Percentiles rank a stretch among this genome's conserved stretches.
phyloP scores from a whole-genome alignment of 2,888 invertebrate genomes.

The Meiosimyza decipiens region DNA sequence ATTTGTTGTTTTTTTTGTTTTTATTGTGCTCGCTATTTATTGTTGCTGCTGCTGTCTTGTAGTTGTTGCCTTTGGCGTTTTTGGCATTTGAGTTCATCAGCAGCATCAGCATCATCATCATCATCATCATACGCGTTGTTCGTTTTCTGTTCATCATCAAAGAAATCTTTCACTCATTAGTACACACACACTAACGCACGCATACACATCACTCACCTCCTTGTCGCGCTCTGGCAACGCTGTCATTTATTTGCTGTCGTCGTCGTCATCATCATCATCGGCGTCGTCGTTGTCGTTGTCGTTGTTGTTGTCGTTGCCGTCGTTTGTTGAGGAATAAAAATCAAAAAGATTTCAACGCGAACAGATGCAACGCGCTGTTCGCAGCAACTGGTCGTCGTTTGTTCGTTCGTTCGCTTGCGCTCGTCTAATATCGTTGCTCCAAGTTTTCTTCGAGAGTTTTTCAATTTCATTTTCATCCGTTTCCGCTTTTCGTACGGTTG shows the following conservation, averaged over 20 bases:
- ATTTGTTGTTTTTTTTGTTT: background rate
- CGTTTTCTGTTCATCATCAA: constrained; percentile 43
- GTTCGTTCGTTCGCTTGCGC: constrained; percentile 33
- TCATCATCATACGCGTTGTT: constrained; percentile 40
- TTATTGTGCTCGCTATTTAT: constrained; percentile 28
- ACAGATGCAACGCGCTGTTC: constrained; percentile 60
- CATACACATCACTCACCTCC: background rate
- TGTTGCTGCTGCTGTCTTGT: constrained; percentile 26
- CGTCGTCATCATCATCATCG: constrained; percentile 24
- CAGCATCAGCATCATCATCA: background rate
- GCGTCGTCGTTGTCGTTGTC: constrained; percentile 36
- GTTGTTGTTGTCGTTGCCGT: constrained; percentile 35
- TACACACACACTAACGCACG: background rate
- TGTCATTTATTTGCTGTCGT: background rate
- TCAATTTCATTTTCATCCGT: constrained; percentile 31
- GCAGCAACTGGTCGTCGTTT: constrained; percentile 55
- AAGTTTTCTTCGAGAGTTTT: background rate
- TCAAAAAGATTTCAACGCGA: constrained; percentile 55
- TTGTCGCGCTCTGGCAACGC: constrained; percentile 3
- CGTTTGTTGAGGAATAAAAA: constrained; percentile 48
- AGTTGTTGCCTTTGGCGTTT: background rate
- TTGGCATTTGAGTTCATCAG: constrained; percentile 3
- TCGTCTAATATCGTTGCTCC: constrained; percentile 9
- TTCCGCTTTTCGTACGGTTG: constrained; percentile 24
- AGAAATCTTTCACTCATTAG: constrained; percentile 18